Evolutionary conservation across 1,140 invertebrate species (phyloP), one percentile per base, ranked within the genome.

Genomic region (Muscidifurax raptorellus): DNA sequence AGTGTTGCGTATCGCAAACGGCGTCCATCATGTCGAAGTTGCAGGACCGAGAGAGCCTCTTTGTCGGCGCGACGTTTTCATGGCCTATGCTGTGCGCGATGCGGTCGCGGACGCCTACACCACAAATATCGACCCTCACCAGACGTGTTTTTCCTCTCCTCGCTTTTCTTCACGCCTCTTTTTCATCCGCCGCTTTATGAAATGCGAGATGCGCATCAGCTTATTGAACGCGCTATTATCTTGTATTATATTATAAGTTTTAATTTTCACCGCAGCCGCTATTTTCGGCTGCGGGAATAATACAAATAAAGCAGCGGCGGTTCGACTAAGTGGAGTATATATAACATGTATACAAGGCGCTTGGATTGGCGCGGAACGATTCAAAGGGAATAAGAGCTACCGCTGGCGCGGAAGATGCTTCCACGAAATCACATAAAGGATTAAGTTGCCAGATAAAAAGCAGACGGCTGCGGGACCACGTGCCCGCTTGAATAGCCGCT

Each of bases 371-470:
- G 66, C 28, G 66, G 66, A 28, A 69, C 28, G 7, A 69, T 69
- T 69, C 67, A 69, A 30, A 69, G 67, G 67, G 13, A 69, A 30
- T 2, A 9, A 30, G 67, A 15, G 25, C n/a, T n/a, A 28, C 66
- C 22, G 28, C 67, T n/a, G n/a, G 66, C 67, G 13, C 12, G 28
- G 67, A 27, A 69, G 67, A 69, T 13, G 25, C 67, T 69, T 69
- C 67, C 15, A 69, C 9, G 25, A 30, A 69, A 69, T 69, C 67
- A 27, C 67, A 30, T 69, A 69, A 69, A 69, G 28, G 67, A 69
- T 69, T 69, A 69, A 69, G 67, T 69, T 69, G 67, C 25, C 67
- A 30, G 67, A 69, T 69, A 69, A 69, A 69, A 69, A 28, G 27
- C 67, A 69, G 67, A 69, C 67, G 27, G n/a, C n/a, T n/a, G n/a